phyloP scores from a whole-genome alignment of 2,888 invertebrate species.

The Gari tellinella region DNA sequence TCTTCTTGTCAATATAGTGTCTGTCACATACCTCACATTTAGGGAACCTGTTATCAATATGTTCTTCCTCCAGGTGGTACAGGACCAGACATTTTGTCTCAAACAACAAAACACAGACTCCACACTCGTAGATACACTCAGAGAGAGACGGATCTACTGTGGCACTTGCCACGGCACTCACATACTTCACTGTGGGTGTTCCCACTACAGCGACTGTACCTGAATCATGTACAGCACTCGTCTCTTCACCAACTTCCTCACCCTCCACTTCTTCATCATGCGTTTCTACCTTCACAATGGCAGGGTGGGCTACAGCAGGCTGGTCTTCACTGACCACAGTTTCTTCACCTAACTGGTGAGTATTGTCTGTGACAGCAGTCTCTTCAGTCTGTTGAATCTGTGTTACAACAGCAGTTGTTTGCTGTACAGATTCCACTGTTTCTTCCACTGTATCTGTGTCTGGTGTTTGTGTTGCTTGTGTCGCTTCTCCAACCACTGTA shows the following conservation, averaged over 20 bases:
- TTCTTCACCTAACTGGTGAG: too few species aligned
- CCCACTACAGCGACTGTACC: not conserved
- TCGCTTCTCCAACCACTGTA: not conserved
- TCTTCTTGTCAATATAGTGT: slow-evolving; percentile 43
- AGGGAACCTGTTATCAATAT: slow-evolving; percentile 37
- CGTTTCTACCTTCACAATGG: too few species aligned
- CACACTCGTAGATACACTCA: slow-evolving; percentile 32
- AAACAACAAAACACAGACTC: slow-evolving; percentile 46
- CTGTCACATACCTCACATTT: slow-evolving; percentile 41
- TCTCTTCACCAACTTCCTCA: not conserved
- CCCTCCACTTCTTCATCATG: not conserved
- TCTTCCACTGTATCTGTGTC: not conserved
- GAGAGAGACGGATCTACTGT: not conserved
- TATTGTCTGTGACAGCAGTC: not conserved
- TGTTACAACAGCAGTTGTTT: not conserved
- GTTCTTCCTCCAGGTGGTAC: slow-evolving; percentile 35
- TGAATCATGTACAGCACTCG: not conserved
- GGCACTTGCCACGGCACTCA: not conserved
- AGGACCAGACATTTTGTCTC: slow-evolving; percentile 49
- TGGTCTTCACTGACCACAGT: too few species aligned
- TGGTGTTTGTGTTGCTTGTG: not conserved
- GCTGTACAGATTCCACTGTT: not conserved
- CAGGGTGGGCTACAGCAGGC: too few species aligned
- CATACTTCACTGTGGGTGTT: not conserved
- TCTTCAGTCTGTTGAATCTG: not conserved